Evolutionary conservation across 2,888 invertebrate genomes (phyloP).

Genomic region (Phymatocera aterrima): DNA sequence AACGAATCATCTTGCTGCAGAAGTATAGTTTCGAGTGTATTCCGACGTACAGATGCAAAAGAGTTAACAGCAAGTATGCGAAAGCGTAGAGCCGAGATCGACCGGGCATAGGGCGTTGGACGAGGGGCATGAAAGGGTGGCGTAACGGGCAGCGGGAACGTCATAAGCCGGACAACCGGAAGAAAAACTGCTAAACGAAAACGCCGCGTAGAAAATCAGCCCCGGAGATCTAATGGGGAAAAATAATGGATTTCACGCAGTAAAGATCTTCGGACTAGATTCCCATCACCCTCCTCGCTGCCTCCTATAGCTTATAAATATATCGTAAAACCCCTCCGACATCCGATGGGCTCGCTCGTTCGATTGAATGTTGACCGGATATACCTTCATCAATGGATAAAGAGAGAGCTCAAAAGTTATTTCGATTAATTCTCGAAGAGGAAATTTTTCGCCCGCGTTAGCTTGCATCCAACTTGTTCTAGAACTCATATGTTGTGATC

Average conservation of each 20-base stretch:
- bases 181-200: slow-evolving; percentile 75
- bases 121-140: slow-evolving; percentile 28
- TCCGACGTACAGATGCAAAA: not conserved
- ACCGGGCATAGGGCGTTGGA: slow-evolving; percentile 12
- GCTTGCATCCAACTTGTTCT: no score
- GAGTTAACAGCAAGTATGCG: not conserved
- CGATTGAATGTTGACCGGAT: no score
- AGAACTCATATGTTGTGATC: no score
- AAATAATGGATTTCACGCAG: slow-evolving; percentile 73
- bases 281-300: slow-evolving; percentile 56
- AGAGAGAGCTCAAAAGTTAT: no score
- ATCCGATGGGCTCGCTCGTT: no score
- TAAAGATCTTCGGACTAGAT: slow-evolving; percentile 72
- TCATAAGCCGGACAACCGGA: slow-evolving; percentile 60
- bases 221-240: slow-evolving; percentile 72
- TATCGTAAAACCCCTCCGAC: no score
- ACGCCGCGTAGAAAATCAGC: slow-evolving; percentile 67
- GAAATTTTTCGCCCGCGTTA: no score
- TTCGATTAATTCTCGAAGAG: no score
- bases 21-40: no score
- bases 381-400: no score
- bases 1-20: no score
- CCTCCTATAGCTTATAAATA: slow-evolving; percentile 47
- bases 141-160: slow-evolving; percentile 11
- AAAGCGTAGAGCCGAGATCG: not conserved